phyloP scores from a whole-genome alignment of 2,888 invertebrate species.

The Apodemia zela region DNA sequence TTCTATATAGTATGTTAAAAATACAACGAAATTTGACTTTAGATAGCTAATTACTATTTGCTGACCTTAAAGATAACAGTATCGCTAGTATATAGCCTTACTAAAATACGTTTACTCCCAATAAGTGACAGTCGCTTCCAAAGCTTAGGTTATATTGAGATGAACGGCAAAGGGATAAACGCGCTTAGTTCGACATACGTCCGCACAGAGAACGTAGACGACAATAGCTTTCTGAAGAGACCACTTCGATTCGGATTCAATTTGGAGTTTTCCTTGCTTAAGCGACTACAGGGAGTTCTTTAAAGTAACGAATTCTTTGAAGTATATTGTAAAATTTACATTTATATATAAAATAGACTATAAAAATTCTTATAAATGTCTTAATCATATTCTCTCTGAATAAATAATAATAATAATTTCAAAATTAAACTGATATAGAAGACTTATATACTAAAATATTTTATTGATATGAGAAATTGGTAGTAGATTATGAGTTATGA shows the following conservation, averaged over 20 bases:
- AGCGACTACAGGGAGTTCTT: slow-evolving; percentile 20
- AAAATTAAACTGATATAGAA: too few species aligned
- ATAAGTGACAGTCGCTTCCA: neutral
- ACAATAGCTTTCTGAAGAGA: slow-evolving; percentile 21
- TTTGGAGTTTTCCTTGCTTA: slow-evolving; percentile 24
- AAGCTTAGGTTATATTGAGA: neutral
- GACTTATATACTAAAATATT: too few species aligned
- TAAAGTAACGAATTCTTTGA: neutral
- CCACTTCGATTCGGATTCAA: slow-evolving; percentile 23
- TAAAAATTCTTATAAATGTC: too few species aligned
- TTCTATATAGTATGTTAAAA: too few species aligned
- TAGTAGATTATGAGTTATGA: too few species aligned
- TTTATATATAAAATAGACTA: neutral
- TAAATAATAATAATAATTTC: too few species aligned
- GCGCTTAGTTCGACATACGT: slow-evolving; percentile 16
- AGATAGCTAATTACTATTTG: too few species aligned
- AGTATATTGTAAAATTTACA: neutral
- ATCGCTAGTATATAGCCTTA: neutral
- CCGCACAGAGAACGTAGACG: slow-evolving; percentile 13
- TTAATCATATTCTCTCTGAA: too few species aligned
- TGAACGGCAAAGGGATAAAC: too few species aligned
- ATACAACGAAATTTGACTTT: too few species aligned
- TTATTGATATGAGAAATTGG: too few species aligned
- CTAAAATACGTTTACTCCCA: neutral
- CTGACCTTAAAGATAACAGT: too few species aligned